Evolutionary conservation across 2,797 vertebrate genomes (phyloP), one percentile per base, ranked within the genome.

Genomic region (Pangasius krempfi): DNA sequence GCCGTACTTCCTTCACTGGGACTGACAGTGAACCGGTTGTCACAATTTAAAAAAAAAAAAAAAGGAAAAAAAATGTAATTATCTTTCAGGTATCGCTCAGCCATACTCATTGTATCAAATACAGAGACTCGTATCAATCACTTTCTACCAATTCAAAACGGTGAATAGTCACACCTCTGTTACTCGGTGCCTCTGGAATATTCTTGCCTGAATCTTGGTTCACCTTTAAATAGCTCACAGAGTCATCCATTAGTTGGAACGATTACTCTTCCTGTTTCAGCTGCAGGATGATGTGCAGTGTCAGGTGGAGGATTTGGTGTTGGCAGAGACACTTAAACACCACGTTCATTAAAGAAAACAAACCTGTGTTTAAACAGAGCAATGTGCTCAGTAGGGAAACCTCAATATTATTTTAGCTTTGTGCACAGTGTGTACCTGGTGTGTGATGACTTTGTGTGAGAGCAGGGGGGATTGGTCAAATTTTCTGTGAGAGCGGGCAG

Each of bases 271-370:
- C 14, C 16, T 54, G 22, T 79, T 81, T 44, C 78, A 70, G 50
- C 62, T 81, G 64, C 52, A 58, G 64, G 64, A 70, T 82, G 86
- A 58, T 47, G 52, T 52, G n/a, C 72, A 25, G 22, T 72, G 76
- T 81, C 86, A 70, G 60, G 22, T 37, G 37, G 60, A 50, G 75
- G 22, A 87, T 56, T 6, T 79, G 50, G 30, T 33, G 76, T 54
- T 79, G n/a, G 56, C 30, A 9, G 66, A 33, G 50, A 37, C 84
- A 40, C 50, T 73, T 60, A 78, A 60, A n/a, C 52, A 40, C 16
- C 40, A 20, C 40, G 13, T 33, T n/a, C 40, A 22, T 78, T 47
- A 3, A 62, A 50, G 44, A 25, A 58, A 25, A 50, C 37, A 86
- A 60, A 14, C 18, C 10, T 50, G 40, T 44, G 40, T 52, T 9